These are phyloP conservation scores for Yponomeuta malinellus DNA, from an alignment of 2,888 invertebrate genomes.

Conservation along the genomic window DNA sequence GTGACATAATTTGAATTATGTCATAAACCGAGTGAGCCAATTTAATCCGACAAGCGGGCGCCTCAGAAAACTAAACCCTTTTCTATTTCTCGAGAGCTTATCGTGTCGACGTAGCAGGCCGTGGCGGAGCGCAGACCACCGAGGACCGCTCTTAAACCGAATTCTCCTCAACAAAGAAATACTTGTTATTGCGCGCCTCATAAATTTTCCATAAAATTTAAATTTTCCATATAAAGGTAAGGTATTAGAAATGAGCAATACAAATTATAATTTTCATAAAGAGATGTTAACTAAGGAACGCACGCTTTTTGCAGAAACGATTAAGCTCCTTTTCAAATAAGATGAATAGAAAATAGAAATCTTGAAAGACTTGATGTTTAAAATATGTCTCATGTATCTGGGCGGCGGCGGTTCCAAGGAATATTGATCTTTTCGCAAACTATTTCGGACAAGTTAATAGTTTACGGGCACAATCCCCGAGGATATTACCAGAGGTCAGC, in stretches of 20 bases:
- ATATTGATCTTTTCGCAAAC: neutral
- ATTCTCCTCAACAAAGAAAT: constrained; percentile 7
- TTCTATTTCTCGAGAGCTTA: constrained; percentile 56
- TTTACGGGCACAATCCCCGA: neutral
- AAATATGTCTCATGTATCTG: neutral
- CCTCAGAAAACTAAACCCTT: constrained; percentile 49
- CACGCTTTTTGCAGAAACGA: neutral
- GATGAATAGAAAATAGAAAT: neutral
- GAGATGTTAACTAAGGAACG: neutral
- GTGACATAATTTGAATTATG: constrained; percentile 13
- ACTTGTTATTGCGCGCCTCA: neutral
- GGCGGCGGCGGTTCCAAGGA: neutral
- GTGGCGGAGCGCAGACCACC: constrained; percentile 18
- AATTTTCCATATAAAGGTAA: neutral
- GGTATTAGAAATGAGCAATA: neutral
- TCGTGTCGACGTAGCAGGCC: constrained; percentile 26
- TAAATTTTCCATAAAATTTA: neutral
- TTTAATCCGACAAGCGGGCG: constrained; percentile 51
- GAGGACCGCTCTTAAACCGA: constrained; percentile 14
- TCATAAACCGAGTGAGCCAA: constrained; percentile 54
- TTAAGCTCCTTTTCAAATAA: neutral
- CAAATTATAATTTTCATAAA: neutral
- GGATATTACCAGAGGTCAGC: neutral
- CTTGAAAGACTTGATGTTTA: neutral
- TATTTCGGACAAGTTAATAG: neutral